Conservation (phyloP, 2,113 vertebrate genomes). For the Ptilorrhoa leucosticta region DNA sequence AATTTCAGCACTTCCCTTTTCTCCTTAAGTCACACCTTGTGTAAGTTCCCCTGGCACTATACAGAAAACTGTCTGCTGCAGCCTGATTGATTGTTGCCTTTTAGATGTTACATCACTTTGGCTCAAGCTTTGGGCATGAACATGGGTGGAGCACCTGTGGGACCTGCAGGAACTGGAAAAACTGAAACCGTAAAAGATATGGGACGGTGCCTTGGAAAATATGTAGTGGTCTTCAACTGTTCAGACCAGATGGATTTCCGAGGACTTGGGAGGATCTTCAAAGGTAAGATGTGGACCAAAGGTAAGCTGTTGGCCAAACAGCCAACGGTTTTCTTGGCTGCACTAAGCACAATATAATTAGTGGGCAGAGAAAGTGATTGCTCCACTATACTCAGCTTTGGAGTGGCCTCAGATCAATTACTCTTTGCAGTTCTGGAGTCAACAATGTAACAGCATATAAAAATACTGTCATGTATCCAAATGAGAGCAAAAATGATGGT, state of each 20-base stretch:
- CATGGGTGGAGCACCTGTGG: constrained; percentile 94
- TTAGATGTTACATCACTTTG: constrained; percentile 94
- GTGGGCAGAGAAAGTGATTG: neutral
- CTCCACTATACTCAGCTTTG: neutral
- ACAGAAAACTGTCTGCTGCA: neutral
- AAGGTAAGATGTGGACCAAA: constrained; percentile 75
- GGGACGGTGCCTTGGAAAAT: constrained; percentile 95
- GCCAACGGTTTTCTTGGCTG: neutral
- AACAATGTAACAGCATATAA: neutral
- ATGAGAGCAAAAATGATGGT: neutral
- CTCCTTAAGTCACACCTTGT: neutral
- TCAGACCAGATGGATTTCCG: constrained; percentile 99
- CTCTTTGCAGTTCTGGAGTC: neutral
- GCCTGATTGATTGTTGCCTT: neutral
- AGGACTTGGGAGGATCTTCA: constrained; percentile 94
- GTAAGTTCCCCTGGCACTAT: neutral
- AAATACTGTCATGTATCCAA: neutral
- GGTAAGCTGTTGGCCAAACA: neutral
- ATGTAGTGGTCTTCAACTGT: constrained; percentile 96
- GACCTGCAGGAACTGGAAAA: constrained; percentile 96
- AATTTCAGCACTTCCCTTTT: neutral
- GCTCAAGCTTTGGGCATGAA: constrained; percentile 95
- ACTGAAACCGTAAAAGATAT: constrained; percentile 96
- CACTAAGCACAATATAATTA: neutral
- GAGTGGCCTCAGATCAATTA: neutral